Percentiles rank a stretch among this genome's conserved stretches.
These are phyloP conservation scores for Drosophila formosana DNA, from an alignment of 2,888 invertebrate genomes.

Conservation along the genomic window DNA sequence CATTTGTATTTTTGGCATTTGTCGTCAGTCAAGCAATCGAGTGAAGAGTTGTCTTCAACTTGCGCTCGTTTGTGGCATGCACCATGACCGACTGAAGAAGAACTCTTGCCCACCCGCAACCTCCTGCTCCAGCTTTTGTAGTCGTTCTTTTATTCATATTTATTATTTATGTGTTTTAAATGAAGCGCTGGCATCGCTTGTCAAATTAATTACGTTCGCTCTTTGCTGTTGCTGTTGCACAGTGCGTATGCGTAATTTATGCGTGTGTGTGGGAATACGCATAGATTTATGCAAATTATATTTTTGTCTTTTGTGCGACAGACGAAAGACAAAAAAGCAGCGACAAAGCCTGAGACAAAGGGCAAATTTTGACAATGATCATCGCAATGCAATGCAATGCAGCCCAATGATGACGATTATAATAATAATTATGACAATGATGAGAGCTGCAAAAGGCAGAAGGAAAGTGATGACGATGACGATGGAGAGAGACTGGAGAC, in stretches of 20 bases:
- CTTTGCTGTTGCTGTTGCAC: constrained; percentile 23
- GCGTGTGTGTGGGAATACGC: constrained; percentile 18
- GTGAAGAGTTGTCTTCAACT: constrained; percentile 35
- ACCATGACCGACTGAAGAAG: constrained; percentile 57
- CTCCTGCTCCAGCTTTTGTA: too few relatives aligned
- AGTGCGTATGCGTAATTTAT: constrained; percentile 40
- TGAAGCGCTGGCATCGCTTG: constrained; percentile 69
- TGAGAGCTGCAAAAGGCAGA: constrained; percentile 16
- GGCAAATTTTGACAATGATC: constrained; percentile 33
- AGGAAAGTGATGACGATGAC: constrained; percentile 38
- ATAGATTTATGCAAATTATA: constrained; percentile 63
- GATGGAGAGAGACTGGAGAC: constrained; percentile 22
- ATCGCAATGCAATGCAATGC: neutral
- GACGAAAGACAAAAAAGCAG: constrained; percentile 30
- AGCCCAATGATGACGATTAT: constrained; percentile 5
- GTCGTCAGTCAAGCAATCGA: constrained; percentile 10
- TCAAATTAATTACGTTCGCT: constrained; percentile 64
- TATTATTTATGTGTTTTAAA: constrained; percentile 67
- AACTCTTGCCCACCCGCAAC: neutral
- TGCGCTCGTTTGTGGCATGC: constrained; percentile 14
- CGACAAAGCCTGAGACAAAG: constrained; percentile 50
- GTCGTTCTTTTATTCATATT: neutral
- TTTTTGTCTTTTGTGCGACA: constrained; percentile 14
- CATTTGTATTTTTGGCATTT: constrained; percentile 10
- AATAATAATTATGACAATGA: constrained; percentile 27